Conservation (phyloP, 2,113 vertebrate genomes). For the Motacilla tschutschensis region DNA sequence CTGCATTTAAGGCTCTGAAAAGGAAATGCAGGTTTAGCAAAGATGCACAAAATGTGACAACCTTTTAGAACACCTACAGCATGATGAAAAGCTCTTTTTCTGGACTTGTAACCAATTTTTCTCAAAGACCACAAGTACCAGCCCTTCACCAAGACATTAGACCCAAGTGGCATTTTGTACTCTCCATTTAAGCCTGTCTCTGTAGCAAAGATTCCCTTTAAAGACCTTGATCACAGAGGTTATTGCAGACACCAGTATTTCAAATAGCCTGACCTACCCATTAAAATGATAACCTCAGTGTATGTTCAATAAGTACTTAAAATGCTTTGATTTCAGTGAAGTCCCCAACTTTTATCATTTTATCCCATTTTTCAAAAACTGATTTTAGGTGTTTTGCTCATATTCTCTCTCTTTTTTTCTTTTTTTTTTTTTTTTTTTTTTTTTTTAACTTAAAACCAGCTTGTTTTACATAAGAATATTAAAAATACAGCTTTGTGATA, state of each 20-base stretch:
- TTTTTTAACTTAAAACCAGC: not conserved
- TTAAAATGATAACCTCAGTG: not conserved
- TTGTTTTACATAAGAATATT: not conserved
- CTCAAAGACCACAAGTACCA: not conserved
- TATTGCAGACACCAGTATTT: not conserved
- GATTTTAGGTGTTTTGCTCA: not conserved
- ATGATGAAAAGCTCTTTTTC: not conserved
- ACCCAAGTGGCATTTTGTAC: not conserved
- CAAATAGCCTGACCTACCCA: not conserved
- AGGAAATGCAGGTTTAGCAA: not conserved
- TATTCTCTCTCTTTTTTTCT: too few species aligned
- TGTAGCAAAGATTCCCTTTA: not conserved
- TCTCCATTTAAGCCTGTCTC: not conserved
- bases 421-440: not conserved
- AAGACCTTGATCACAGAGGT: not conserved
- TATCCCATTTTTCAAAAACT: not conserved
- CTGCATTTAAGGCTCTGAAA: not conserved
- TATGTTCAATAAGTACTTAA: not conserved
- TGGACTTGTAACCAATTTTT: not conserved
- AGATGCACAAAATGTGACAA: not conserved
- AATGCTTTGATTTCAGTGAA: not conserved
- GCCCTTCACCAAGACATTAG: not conserved
- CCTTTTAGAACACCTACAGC: not conserved
- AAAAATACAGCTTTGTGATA: not conserved
- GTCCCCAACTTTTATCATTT: not conserved